These are phyloP conservation scores for Tauraco hartlaubi DNA, from an alignment of 2,797 vertebrate species.

Conservation along the genomic window DNA sequence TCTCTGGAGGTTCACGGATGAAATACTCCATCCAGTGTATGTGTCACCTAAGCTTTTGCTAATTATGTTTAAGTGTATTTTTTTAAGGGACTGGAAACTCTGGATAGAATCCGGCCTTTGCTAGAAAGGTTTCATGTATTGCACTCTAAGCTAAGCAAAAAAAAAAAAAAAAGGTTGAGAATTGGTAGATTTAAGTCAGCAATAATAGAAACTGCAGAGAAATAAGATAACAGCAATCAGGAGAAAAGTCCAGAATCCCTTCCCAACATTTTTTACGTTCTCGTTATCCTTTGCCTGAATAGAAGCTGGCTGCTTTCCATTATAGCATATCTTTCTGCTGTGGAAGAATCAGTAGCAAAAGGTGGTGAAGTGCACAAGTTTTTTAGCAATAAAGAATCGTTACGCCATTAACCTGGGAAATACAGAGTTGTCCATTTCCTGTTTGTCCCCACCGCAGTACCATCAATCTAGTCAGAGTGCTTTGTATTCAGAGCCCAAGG, in stretches of 20 bases:
- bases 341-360: constrained; percentile 60
- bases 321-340: constrained; percentile 17
- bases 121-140: background rate
- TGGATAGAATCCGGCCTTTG: constrained; percentile 16
- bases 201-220: background rate
- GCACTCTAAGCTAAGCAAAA: background rate
- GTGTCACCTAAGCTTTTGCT: constrained; percentile 49
- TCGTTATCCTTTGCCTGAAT: background rate
- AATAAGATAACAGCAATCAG: background rate
- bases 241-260: background rate
- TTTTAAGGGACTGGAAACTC: constrained; percentile 41
- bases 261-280: background rate
- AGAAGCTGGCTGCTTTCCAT: constrained; percentile 14
- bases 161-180: background rate
- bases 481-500: constrained; percentile 80
- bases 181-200: background rate
- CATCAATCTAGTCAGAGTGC: constrained; percentile 83
- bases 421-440: constrained; percentile 78
- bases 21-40: constrained; percentile 5
- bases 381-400: constrained; percentile 79
- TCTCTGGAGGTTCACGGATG: constrained; percentile 32
- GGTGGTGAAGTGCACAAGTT: constrained; percentile 63
- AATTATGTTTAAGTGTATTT: constrained; percentile 55
- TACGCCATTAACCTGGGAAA: constrained; percentile 82
- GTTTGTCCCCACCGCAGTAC: constrained; percentile 80